phyloP scores from a whole-genome alignment of 1,140 invertebrate species.

The Ridgeia piscesae region DNA sequence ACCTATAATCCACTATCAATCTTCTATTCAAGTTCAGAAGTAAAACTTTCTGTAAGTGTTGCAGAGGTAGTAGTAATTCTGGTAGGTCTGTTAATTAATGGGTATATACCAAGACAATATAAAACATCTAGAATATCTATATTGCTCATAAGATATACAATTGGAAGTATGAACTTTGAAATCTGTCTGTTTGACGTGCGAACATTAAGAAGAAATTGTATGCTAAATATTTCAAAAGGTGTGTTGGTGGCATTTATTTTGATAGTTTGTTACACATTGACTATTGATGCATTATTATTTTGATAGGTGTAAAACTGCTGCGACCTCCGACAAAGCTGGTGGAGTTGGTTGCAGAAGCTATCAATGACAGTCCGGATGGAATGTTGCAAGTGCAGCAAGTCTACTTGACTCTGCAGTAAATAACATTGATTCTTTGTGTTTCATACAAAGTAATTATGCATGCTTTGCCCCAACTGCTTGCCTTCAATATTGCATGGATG shows the following conservation, averaged over 20 bases:
- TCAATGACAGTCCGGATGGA: conserved; percentile 46
- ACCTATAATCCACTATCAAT: no score
- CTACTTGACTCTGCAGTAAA: conserved; percentile 44
- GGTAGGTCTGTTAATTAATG: no score
- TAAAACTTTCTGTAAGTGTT: no score
- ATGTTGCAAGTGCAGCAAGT: conserved; percentile 50
- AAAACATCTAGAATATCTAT: no score
- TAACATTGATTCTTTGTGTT: conserved; percentile 17
- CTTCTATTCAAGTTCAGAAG: no score
- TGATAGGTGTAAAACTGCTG: conserved; percentile 41
- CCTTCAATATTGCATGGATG: background rate
- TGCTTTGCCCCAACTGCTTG: background rate
- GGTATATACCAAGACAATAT: no score
- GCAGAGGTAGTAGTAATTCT: no score
- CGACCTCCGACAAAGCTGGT: conserved; percentile 46
- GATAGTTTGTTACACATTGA: background rate
- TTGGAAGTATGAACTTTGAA: no score
- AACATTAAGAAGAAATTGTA: no score
- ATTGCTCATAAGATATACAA: no score
- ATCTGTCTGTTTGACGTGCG: no score
- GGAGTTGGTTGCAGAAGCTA: conserved; percentile 44
- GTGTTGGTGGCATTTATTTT: background rate
- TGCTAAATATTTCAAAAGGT: no score
- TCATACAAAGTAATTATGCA: background rate
- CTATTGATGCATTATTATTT: conserved; percentile 19